phyloP scores from a whole-genome alignment of 2,888 invertebrate genomes.

The Margaritifera margaritifera region DNA sequence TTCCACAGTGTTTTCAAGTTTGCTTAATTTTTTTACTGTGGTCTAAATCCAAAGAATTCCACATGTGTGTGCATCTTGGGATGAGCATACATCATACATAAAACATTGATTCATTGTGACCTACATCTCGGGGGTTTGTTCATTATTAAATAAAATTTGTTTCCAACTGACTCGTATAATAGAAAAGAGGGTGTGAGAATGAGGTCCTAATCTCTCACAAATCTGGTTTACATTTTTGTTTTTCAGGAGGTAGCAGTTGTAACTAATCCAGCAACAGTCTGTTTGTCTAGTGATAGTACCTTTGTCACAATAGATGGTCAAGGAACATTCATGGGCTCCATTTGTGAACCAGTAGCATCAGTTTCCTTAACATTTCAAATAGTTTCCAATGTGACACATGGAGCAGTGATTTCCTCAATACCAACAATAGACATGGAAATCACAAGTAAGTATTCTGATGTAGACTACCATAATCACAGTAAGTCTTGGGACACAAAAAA shows the following conservation, averaged over 20 bases:
- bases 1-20: no score
- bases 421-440: no score
- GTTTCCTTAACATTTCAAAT: conserved; percentile 28
- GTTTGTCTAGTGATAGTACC: conserved; percentile 28
- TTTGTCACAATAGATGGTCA: conserved; percentile 28
- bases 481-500: no score
- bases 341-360: conserved; percentile 25
- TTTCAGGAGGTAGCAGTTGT: conserved; percentile 17
- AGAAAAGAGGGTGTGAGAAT: neutral
- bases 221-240: neutral
- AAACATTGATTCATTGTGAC: neutral
- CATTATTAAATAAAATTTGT: no score
- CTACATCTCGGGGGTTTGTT: neutral
- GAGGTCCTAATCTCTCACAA: neutral
- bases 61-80: neutral
- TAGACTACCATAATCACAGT: no score
- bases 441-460: conserved; percentile 11
- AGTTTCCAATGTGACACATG: no score
- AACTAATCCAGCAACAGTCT: conserved; percentile 12
- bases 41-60: no score
- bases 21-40: no score
- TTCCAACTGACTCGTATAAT: no score
- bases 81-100: neutral
- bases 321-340: conserved; percentile 35
- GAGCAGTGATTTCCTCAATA: no score